Evolutionary conservation across 2,797 vertebrate genomes (phyloP).

Genomic region (Anguilla anguilla): DNA sequence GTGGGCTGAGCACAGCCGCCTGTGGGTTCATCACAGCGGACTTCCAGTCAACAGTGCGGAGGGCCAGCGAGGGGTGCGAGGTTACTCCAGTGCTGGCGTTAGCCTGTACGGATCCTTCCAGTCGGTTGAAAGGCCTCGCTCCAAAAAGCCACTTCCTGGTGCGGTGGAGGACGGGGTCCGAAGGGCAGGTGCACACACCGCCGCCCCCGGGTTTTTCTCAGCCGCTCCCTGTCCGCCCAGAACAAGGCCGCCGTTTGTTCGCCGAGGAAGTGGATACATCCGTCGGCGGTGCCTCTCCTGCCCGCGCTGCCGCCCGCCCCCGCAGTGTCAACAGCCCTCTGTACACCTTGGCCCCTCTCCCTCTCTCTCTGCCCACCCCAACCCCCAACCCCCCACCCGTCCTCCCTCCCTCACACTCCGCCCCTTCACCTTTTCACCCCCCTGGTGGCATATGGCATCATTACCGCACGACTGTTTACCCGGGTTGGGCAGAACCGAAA

Average conservation of each 20-base stretch:
- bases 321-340: constrained; percentile 44
- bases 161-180: constrained; percentile 32
- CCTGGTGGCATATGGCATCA: not conserved
- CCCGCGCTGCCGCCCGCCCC: constrained; percentile 44
- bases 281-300: constrained; percentile 45
- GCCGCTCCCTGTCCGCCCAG: constrained; percentile 49
- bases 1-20: constrained; percentile 6
- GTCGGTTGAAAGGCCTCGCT: constrained; percentile 35
- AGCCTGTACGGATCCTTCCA: constrained; percentile 12
- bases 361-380: constrained; percentile 27
- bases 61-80: constrained; percentile 31
- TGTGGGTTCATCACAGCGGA: constrained; percentile 30
- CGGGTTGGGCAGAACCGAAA: not conserved
- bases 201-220: constrained; percentile 56
- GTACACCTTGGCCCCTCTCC: constrained; percentile 39
- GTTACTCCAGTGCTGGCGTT: constrained; percentile 30
- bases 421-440: not conserved
- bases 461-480: not conserved
- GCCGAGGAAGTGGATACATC: constrained; percentile 66
- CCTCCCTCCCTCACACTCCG: constrained; percentile 32
- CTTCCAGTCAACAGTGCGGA: constrained; percentile 34
- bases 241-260: constrained; percentile 63
- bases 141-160: constrained; percentile 44
- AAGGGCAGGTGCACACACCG: constrained; percentile 46
- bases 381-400: constrained; percentile 7